phyloP scores from a whole-genome alignment of 2,888 invertebrate genomes.

The Napeogenes inachia region DNA sequence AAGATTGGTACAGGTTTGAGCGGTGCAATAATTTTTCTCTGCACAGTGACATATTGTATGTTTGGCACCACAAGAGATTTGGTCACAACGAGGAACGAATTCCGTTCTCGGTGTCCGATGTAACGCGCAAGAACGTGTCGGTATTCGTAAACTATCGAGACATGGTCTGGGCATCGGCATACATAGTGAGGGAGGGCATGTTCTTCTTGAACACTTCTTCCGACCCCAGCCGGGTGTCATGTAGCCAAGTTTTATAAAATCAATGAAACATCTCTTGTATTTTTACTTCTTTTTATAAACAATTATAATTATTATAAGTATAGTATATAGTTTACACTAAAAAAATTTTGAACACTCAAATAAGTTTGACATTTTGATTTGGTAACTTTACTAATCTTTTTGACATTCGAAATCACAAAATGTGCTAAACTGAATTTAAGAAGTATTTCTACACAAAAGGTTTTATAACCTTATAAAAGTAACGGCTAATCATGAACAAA shows the following conservation, averaged over 20 bases:
- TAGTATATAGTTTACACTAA: too few relatives aligned
- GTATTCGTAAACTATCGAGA: conserved; percentile 26
- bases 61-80: conserved; percentile 7
- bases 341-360: too few relatives aligned
- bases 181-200: conserved; percentile 6
- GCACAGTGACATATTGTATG: conserved; percentile 16
- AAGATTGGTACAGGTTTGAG: conserved; percentile 20
- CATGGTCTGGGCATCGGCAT: conserved; percentile 27
- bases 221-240: conserved; percentile 20
- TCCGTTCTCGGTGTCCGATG: not conserved
- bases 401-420: too few relatives aligned
- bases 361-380: too few relatives aligned
- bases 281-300: too few relatives aligned
- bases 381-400: too few relatives aligned
- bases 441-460: too few relatives aligned
- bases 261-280: not conserved
- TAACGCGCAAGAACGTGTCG: conserved; percentile 1
- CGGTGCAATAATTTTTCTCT: conserved; percentile 22
- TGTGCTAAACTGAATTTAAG: too few relatives aligned
- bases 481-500: too few relatives aligned
- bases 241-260: not conserved
- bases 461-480: too few relatives aligned
- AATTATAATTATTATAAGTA: too few relatives aligned
- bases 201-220: conserved; percentile 13
- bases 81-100: not conserved